phyloP scores from a whole-genome alignment of 30 jellyfish, hydroid and myxozoan genomes.

The Hydractinia symbiolongicarpus region DNA sequence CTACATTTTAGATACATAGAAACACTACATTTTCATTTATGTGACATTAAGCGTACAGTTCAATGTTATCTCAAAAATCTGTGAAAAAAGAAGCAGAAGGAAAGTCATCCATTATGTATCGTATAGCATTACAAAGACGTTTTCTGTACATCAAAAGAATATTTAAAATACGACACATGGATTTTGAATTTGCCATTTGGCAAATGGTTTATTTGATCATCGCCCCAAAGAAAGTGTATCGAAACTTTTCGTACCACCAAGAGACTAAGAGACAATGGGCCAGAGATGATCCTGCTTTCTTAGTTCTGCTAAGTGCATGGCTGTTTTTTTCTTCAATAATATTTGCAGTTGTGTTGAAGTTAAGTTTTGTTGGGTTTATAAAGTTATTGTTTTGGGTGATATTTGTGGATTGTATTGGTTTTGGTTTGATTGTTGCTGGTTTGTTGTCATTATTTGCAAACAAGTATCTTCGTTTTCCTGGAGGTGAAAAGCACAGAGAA shows the following conservation, averaged over 20 bases:
- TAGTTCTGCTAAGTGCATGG: conserved; percentile 93
- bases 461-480: conserved; percentile 84
- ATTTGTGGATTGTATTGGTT: conserved; percentile 91
- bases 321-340: conserved; percentile 67
- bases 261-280: conserved; percentile 99
- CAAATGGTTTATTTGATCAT: conserved; percentile 88
- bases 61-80: too few relatives aligned
- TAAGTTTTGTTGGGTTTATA: conserved; percentile 62
- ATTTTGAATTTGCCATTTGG: conserved; percentile 96
- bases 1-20: too few relatives aligned
- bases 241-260: conserved; percentile 38
- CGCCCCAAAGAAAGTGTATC: conserved; percentile 87
- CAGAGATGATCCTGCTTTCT: conserved; percentile 98
- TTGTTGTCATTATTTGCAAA: conserved; percentile 68
- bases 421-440: conserved; percentile 88
- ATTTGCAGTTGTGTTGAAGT: conserved; percentile 73
- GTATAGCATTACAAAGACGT: conserved; percentile 62
- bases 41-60: too few relatives aligned
- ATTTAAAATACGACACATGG: conserved; percentile 87
- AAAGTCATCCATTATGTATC: conserved; percentile 48
- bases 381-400: conserved; percentile 82
- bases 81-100: neutral
- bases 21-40: too few relatives aligned
- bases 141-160: conserved; percentile 75
- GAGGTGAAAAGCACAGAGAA: conserved; percentile 65